These are phyloP conservation scores for Anoplopoma fimbria DNA, from an alignment of 2,113 vertebrate genomes.

Conservation along the genomic window DNA sequence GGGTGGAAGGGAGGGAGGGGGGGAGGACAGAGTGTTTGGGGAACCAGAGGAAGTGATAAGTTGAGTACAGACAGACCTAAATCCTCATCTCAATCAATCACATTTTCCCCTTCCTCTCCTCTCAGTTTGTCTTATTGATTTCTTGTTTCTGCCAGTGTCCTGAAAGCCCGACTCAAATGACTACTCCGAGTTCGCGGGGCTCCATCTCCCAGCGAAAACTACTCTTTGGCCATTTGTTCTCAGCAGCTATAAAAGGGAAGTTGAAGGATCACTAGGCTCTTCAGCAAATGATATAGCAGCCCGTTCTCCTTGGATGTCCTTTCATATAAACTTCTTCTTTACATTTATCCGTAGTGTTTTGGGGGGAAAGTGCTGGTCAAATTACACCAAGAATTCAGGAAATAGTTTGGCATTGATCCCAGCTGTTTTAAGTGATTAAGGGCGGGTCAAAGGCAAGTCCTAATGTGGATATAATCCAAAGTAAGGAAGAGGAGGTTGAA, in stretches of 20 bases:
- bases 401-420: background rate
- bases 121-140: slow-evolving; percentile 77
- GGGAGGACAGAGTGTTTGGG: slow-evolving; percentile 29
- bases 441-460: background rate
- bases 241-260: slow-evolving; percentile 7
- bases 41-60: slow-evolving; percentile 63
- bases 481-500: background rate
- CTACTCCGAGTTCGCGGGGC: slow-evolving; percentile 54
- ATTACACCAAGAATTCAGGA: background rate
- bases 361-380: background rate
- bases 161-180: slow-evolving; percentile 71
- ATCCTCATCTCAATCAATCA: slow-evolving; percentile 78
- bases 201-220: slow-evolving; percentile 40
- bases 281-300: background rate
- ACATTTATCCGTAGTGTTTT: background rate
- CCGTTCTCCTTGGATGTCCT: background rate
- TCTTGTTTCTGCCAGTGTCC: slow-evolving; percentile 69
- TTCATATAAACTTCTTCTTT: background rate
- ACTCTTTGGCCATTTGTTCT: slow-evolving; percentile 45
- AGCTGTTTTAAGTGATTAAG: background rate
- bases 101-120: slow-evolving; percentile 68
- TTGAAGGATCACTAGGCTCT: background rate
- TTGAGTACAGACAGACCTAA: slow-evolving; percentile 67
- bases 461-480: background rate
- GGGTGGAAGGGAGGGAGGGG: slow-evolving; percentile 15